These are phyloP conservation scores for Oligia latruncula DNA, from an alignment of 2,888 invertebrate species.

Conservation along the genomic window DNA sequence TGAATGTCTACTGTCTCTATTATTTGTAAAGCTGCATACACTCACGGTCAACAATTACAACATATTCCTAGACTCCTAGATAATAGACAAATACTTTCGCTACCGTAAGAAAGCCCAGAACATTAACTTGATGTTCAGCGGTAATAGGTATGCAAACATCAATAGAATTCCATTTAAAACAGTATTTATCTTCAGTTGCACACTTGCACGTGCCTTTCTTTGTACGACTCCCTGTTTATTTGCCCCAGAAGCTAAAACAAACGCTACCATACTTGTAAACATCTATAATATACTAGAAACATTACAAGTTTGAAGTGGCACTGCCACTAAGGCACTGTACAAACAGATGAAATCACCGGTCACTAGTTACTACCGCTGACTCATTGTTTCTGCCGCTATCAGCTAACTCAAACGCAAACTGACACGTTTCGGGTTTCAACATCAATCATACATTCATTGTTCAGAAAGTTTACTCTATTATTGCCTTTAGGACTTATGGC, in stretches of 20 bases:
- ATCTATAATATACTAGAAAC: conserved; percentile 18
- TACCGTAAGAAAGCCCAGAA: not conserved
- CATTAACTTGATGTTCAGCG: not conserved
- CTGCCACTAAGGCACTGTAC: conserved; percentile 60
- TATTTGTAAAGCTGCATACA: not conserved
- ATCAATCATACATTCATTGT: conserved; percentile 8
- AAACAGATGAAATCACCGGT: conserved; percentile 63
- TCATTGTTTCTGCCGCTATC: conserved; percentile 49
- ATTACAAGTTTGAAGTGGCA: conserved; percentile 29
- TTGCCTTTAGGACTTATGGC: not conserved
- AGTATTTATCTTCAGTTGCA: conserved; percentile 25
- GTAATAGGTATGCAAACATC: not conserved
- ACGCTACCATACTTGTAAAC: conserved; percentile 4
- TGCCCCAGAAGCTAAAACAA: conserved; percentile 28
- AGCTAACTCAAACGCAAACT: conserved; percentile 53
- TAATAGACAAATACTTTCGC: not conserved
- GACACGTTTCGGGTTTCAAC: conserved; percentile 46
- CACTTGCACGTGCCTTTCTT: conserved; percentile 23
- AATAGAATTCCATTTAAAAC: conserved; percentile 26
- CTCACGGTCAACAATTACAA: not conserved
- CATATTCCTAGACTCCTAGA: not conserved
- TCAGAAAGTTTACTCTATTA: conserved; percentile 12
- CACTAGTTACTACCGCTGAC: conserved; percentile 39
- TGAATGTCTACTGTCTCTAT: too few species aligned
- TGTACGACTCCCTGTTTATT: conserved; percentile 39